phyloP scores from a whole-genome alignment of 2,113 vertebrate species.

The Lycaon pictus region DNA sequence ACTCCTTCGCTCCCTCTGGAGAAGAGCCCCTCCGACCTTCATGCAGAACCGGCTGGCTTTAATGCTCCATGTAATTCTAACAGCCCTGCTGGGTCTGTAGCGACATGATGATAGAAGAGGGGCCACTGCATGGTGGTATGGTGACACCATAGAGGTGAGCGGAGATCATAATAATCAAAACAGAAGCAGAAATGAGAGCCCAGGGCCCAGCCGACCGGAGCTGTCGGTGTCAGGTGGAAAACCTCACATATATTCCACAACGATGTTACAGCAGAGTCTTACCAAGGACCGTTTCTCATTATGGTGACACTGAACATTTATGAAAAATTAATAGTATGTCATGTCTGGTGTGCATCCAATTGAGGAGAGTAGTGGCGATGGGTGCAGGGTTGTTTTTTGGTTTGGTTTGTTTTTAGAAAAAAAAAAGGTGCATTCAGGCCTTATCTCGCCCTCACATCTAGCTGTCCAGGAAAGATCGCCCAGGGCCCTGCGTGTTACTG shows the following conservation, averaged over 20 bases:
- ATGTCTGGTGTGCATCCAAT: neutral
- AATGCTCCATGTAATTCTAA: neutral
- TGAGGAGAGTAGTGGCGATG: neutral
- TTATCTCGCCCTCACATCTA: neutral
- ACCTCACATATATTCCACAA: rapidly evolving
- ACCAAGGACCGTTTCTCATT: neutral
- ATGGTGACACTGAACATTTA: neutral
- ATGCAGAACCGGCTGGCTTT: neutral
- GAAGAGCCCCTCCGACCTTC: neutral
- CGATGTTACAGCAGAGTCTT: rapidly evolving
- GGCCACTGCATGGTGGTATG: neutral
- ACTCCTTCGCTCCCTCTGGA: neutral
- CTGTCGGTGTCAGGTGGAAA: neutral
- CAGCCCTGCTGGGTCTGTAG: neutral
- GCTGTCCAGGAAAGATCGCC: neutral
- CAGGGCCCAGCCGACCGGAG: neutral
- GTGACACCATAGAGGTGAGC: neutral
- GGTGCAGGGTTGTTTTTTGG: neutral
- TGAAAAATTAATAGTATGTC: neutral
- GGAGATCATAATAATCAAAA: neutral
- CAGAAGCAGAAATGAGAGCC: neutral
- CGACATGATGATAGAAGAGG: neutral
- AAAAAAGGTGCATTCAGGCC: neutral
- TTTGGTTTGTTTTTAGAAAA: neutral
- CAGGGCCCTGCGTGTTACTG: too few relatives aligned